phyloP scores from a whole-genome alignment of 1,140 invertebrate genomes.

The Drosophila murphyi region DNA sequence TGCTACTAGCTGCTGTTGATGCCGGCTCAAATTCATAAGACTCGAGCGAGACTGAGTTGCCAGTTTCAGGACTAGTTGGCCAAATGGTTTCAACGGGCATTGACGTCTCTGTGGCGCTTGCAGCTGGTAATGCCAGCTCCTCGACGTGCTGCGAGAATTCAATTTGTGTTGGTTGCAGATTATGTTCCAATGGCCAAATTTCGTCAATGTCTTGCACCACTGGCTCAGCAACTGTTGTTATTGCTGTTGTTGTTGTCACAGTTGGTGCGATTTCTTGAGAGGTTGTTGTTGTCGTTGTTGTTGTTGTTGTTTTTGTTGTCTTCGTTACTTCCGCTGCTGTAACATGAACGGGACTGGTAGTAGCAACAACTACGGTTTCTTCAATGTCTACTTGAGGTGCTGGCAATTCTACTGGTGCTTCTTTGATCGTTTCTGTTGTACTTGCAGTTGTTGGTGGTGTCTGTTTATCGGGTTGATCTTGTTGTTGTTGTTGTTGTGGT shows the following conservation, averaged over 20 bases:
- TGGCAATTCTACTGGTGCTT: slow-evolving; percentile 80
- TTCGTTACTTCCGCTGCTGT: slow-evolving; percentile 64
- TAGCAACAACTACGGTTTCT: slow-evolving; percentile 74
- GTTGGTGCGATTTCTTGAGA: slow-evolving; percentile 15
- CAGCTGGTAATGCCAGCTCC: slow-evolving; percentile 30
- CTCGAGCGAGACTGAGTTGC: slow-evolving; percentile 68
- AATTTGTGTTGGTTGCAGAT: slow-evolving; percentile 73
- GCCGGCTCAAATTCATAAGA: slow-evolving; percentile 69
- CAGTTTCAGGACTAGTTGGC: slow-evolving; percentile 77
- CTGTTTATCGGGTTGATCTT: slow-evolving; percentile 59
- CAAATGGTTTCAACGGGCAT: slow-evolving; percentile 74
- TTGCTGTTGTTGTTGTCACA: slow-evolving; percentile 11
- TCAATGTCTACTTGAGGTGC: slow-evolving; percentile 83
- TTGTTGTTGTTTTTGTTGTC: slow-evolving; percentile 19
- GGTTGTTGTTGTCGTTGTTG: slow-evolving; percentile 28
- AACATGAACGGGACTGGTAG: slow-evolving; percentile 80
- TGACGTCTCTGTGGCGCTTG: slow-evolving; percentile 14
- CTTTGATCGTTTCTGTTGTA: slow-evolving; percentile 67
- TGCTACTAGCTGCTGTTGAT: slow-evolving; percentile 17
- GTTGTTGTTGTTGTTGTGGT: slow-evolving; percentile 62
- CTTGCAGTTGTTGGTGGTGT: slow-evolving; percentile 58
- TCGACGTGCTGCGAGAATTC: slow-evolving; percentile 77
- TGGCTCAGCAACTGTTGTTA: slow-evolving; percentile 30
- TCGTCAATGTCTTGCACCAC: slow-evolving; percentile 74
- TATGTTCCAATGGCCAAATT: slow-evolving; percentile 81